phyloP scores from a whole-genome alignment of 1,140 invertebrate genomes.

The Heliothis virescens region DNA sequence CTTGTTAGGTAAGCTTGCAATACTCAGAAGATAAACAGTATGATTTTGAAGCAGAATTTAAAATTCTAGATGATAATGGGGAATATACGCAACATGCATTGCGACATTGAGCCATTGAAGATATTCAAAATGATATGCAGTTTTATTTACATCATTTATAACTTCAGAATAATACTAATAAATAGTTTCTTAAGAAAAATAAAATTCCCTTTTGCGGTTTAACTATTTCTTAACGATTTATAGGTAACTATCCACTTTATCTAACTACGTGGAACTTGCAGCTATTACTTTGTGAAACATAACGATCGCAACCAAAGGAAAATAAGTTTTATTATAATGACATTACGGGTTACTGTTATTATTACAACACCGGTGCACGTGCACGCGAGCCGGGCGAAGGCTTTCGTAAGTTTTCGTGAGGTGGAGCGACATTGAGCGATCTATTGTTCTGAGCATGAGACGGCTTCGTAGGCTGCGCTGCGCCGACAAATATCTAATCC shows the following conservation, averaged over 20 bases:
- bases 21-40: neutral
- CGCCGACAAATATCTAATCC: constrained; percentile 37
- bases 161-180: too few relatives aligned
- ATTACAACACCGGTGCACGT: constrained; percentile 52
- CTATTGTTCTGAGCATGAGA: constrained; percentile 68
- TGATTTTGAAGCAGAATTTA: too few relatives aligned
- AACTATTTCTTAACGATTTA: constrained; percentile 14
- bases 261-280: constrained; percentile 16
- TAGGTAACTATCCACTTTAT: constrained; percentile 18
- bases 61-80: too few relatives aligned
- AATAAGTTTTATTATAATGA: constrained; percentile 43
- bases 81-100: too few relatives aligned
- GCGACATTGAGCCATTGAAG: too few relatives aligned
- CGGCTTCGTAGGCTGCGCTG: constrained; percentile 32
- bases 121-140: too few relatives aligned
- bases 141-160: too few relatives aligned
- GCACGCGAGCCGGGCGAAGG: constrained; percentile 45
- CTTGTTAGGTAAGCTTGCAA: too few relatives aligned
- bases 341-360: constrained; percentile 40
- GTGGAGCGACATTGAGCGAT: constrained; percentile 68
- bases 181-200: too few relatives aligned
- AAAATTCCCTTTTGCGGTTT: neutral
- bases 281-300: constrained; percentile 42
- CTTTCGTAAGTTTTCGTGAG: constrained; percentile 80
- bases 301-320: constrained; percentile 35